Percentiles rank a stretch among this genome's conserved stretches.
Evolutionary conservation across 2,113 vertebrate genomes (phyloP).

Genomic region (Seriola aureovittata): DNA sequence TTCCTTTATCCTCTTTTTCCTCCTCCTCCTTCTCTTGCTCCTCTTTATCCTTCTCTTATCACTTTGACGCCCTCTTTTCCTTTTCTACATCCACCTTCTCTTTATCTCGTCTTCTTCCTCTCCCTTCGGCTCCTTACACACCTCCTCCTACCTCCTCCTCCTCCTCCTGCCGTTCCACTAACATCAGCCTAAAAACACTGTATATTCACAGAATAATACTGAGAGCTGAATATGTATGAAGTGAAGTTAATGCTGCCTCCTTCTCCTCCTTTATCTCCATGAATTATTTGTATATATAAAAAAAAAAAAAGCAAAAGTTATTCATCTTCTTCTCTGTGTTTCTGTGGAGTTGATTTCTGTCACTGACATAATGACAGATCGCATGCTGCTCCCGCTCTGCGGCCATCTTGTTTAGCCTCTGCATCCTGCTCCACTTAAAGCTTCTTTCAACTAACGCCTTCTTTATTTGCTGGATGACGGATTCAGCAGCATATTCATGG

Average conservation of each 20-base stretch:
- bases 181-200: not conserved
- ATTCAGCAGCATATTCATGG: conserved; percentile 28
- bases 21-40: not conserved
- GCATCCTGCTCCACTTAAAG: conserved; percentile 4
- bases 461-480: not conserved
- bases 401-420: not conserved
- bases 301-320: not conserved
- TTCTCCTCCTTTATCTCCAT: not conserved
- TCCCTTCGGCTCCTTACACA: not conserved
- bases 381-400: not conserved
- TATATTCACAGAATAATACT: not conserved
- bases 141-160: conserved; percentile 10
- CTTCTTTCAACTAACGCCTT: conserved; percentile 21
- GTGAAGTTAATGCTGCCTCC: not conserved
- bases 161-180: not conserved
- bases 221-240: not conserved
- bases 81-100: not conserved
- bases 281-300: not conserved
- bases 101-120: not conserved
- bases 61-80: not conserved
- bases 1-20: not conserved
- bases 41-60: too few relatives aligned
- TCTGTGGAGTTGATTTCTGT: not conserved
- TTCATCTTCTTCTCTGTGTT: not conserved
- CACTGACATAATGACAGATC: conserved; percentile 7